Evolutionary conservation across 2,113 vertebrate genomes (phyloP).

Genomic region (Xenopus tropicalis): UCB_Xtro_10.0 CM004446.2:64646501-64647000

Average conservation of each 20-base stretch:
- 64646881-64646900: constrained; percentile 56
- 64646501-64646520: too few relatives aligned
- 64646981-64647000: neutral
- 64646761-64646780: constrained; percentile 55
- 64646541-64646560: too few relatives aligned
- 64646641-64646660: neutral
- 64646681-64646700: constrained; percentile 59
- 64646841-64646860: constrained; percentile 62
- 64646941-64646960: constrained; percentile 64
- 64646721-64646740: constrained; percentile 56
- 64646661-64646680: neutral
- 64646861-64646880: constrained; percentile 48
- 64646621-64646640: neutral
- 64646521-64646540: too few relatives aligned
- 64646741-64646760: constrained; percentile 63
- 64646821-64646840: constrained; percentile 47
- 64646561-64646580: too few relatives aligned
- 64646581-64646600: too few relatives aligned
- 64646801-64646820: constrained; percentile 40
- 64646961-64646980: constrained; percentile 29
- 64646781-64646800: constrained; percentile 37
- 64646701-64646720: constrained; percentile 57
- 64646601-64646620: too few relatives aligned
- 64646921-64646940: constrained; percentile 54
- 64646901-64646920: constrained; percentile 62